Conservation (phyloP, 1,140 invertebrate species). For the Hyphantria cunea region DNA sequence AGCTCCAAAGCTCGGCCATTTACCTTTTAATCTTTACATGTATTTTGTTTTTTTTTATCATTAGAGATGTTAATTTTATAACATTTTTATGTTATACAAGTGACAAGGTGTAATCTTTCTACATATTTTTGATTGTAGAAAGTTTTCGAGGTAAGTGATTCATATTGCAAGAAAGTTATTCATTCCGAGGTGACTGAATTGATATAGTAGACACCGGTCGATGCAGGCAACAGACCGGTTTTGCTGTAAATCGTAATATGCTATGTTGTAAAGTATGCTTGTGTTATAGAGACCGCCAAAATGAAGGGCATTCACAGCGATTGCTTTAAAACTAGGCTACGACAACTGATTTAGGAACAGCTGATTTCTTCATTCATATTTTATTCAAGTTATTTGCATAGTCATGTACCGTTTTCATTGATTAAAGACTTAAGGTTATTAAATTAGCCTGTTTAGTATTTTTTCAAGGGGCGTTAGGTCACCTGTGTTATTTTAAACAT, state of each 20-base stretch:
- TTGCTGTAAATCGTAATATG: conserved; percentile 62
- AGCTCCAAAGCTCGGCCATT: conserved; percentile 7
- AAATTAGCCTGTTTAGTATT: background rate
- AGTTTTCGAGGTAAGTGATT: conserved; percentile 48
- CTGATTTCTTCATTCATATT: conserved; percentile 47
- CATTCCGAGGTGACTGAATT: conserved; percentile 60
- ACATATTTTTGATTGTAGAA: conserved; percentile 37
- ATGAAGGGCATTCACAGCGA: conserved; percentile 54
- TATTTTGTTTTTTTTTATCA: conserved; percentile 7
- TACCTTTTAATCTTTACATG: conserved; percentile 4
- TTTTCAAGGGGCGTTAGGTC: background rate
- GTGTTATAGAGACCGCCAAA: conserved; percentile 50
- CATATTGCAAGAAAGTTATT: conserved; percentile 60
- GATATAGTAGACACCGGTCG: conserved; percentile 54
- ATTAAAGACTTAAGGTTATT: conserved; percentile 10
- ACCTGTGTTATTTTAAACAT: no score
- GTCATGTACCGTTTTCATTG: conserved; percentile 11
- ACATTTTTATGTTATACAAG: background rate
- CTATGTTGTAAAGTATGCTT: conserved; percentile 28
- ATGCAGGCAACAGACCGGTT: conserved; percentile 63
- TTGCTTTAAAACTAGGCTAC: conserved; percentile 37
- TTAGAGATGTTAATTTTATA: background rate
- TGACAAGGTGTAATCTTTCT: no score
- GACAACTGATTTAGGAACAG: conserved; percentile 45
- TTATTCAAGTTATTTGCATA: conserved; percentile 24